Percentiles rank a stretch among this genome's conserved stretches.
Evolutionary conservation across 2,888 invertebrate species (phyloP).

Genomic region (Camponotus fellah): DNA sequence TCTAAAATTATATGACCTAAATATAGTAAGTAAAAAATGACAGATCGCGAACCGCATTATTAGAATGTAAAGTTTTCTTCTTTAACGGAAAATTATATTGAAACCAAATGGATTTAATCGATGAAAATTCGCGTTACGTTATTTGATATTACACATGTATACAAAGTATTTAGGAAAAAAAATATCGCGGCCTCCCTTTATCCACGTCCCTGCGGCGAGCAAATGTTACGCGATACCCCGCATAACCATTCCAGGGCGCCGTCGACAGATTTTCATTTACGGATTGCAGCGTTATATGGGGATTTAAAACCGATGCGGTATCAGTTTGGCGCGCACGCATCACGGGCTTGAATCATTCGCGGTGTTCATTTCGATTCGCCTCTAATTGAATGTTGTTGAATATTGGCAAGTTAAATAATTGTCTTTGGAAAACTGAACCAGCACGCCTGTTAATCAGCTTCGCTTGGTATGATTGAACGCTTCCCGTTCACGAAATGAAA

Average conservation of each 20-base stretch:
- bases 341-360: constrained; percentile 52
- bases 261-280: constrained; percentile 74
- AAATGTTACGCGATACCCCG: constrained; percentile 70
- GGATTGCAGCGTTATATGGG: constrained; percentile 57
- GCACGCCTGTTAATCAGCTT: constrained; percentile 69
- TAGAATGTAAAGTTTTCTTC: not conserved
- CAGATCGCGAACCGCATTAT: not conserved
- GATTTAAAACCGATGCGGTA: constrained; percentile 69
- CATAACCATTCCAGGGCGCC: constrained; percentile 48
- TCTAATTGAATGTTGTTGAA: constrained; percentile 78
- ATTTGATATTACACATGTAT: constrained; percentile 22
- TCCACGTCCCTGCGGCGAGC: constrained; percentile 59
- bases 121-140: constrained; percentile 20
- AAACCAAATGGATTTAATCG: not conserved
- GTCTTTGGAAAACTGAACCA: constrained; percentile 72
- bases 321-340: constrained; percentile 53
- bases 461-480: constrained; percentile 51
- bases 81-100: not conserved
- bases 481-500: not conserved
- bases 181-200: constrained; percentile 24
- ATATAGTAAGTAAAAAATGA: not conserved
- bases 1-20: not conserved
- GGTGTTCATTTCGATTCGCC: constrained; percentile 76
- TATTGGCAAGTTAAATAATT: constrained; percentile 78
- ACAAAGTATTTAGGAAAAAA: constrained; percentile 19